Conservation (phyloP, 2,888 invertebrate genomes). For the Lacanobia wlatinum region DNA sequence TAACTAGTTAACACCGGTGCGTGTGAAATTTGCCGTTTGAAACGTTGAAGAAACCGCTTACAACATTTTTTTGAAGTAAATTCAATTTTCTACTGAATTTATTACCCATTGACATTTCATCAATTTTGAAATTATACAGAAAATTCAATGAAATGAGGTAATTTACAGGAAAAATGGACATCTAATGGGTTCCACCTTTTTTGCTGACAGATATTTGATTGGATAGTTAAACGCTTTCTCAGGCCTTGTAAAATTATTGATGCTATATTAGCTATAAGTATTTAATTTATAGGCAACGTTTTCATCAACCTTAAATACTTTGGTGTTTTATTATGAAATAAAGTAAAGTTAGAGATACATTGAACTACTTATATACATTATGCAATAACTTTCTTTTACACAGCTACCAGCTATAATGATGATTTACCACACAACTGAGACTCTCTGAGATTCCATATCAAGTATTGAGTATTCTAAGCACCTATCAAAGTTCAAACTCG, state of each 20-base stretch:
- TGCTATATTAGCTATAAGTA: slow-evolving; percentile 54
- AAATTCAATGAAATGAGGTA: slow-evolving; percentile 64
- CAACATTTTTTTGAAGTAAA: slow-evolving; percentile 56
- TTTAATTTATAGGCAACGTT: slow-evolving; percentile 51
- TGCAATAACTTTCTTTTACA: slow-evolving; percentile 39
- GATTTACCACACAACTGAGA: slow-evolving; percentile 30
- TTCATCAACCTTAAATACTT: slow-evolving; percentile 41
- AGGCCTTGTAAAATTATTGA: slow-evolving; percentile 53
- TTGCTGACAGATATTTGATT: slow-evolving; percentile 58
- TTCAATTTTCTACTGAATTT: slow-evolving; percentile 71
- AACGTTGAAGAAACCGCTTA: slow-evolving; percentile 72
- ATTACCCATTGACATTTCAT: slow-evolving; percentile 63
- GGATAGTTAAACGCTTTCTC: slow-evolving; percentile 62
- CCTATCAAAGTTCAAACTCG: neutral
- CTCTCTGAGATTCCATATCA: neutral
- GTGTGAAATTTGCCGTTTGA: slow-evolving; percentile 82
- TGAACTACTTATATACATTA: neutral
- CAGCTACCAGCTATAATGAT: slow-evolving; percentile 27
- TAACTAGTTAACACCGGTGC: slow-evolving; percentile 87
- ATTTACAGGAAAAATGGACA: slow-evolving; percentile 62
- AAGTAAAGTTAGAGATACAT: slow-evolving; percentile 48
- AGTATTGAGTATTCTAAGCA: neutral
- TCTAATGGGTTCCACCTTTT: slow-evolving; percentile 57
- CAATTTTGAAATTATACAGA: slow-evolving; percentile 62
- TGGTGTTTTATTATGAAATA: slow-evolving; percentile 58